A percentile compares a stretch with the other conserved stretches of the same genome.
Conservation (phyloP, 2,113 vertebrate species). For the Naja naja region DNA sequence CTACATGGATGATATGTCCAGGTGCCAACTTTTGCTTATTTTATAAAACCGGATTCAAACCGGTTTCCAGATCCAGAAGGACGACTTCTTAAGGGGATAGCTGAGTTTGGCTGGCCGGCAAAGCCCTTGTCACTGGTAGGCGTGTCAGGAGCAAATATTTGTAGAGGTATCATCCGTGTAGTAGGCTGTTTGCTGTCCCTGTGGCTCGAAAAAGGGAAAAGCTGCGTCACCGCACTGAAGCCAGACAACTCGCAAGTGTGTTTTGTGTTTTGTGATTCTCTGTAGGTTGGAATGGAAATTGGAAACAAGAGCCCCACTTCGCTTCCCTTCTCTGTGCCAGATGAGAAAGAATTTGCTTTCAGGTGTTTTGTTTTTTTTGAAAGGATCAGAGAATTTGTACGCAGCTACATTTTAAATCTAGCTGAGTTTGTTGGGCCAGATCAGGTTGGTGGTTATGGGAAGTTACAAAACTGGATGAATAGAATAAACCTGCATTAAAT, state of each 20-base stretch:
- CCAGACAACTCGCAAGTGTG: neutral
- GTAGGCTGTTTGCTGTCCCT: conserved; percentile 32
- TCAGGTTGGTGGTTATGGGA: too few species aligned
- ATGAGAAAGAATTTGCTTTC: neutral
- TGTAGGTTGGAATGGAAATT: too few species aligned
- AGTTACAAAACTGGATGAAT: too few species aligned
- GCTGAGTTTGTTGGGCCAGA: too few species aligned
- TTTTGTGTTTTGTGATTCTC: neutral
- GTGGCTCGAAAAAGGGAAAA: neutral
- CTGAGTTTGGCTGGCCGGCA: rapidly evolving
- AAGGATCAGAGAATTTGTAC: too few species aligned
- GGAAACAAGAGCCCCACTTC: neutral
- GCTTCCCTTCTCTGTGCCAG: neutral
- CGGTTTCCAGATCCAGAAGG: neutral
- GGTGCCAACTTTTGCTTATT: neutral
- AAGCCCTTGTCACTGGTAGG: conserved; percentile 35
- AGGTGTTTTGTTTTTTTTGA: neutral
- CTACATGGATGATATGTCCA: neutral
- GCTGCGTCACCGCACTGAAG: rapidly evolving
- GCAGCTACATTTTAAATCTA: too few species aligned
- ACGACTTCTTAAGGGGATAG: neutral
- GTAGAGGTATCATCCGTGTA: conserved; percentile 42
- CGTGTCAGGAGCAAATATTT: conserved; percentile 57
- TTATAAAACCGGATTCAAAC: neutral
- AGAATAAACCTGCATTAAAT: too few species aligned